Evolutionary conservation across 2,113 vertebrate genomes (phyloP), one percentile per base, ranked within the genome.

Genomic region (Strix aluco): DNA sequence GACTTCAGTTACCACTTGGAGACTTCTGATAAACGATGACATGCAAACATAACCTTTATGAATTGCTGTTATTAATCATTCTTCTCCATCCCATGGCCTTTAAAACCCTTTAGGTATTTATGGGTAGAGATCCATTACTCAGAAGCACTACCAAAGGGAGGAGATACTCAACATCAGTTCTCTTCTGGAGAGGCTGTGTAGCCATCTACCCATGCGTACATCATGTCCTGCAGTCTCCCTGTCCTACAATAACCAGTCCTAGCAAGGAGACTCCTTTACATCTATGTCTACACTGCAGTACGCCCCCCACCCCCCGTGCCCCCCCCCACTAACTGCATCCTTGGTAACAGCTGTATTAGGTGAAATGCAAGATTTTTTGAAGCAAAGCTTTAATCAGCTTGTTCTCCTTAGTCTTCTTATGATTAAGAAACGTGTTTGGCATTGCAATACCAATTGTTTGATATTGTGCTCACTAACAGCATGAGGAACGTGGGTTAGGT

Each of bases 201-300:
- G 11, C 4, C 46, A 23, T 4, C 12, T 57, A 78, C 25, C 4
- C 5, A 0, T 3, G 1, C 1, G 0, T 27, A 36, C 19, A n/a
- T 27, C 38, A 15, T 8, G 8, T 30, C 25, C 63, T 74, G 16
- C 21, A 46, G 18, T 22, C 13, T 79, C 20, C 36, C 22, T 36
- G 9, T 34, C 46, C 51, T 38, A 29, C 15, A 80, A 8, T 9
- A 81, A 16, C 23, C 40, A 51, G 7, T 5, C 16, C 73, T 13
- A 62, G 30, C 5, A 49, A 54, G 38, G 46, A 58, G 1, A 10
- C 9, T 34, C 25, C 13, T 71, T 62, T 49, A 42, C 6, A 26
- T 4, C 22, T 73, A 16, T 14, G 6, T 23, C 29, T 20, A 26
- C 10, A 3, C 36, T 49, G 5, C 16, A 58, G 15, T 19, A 38